Evolutionary conservation across 2,113 vertebrate species (phyloP).

Genomic region (Anoura caudifer): DNA sequence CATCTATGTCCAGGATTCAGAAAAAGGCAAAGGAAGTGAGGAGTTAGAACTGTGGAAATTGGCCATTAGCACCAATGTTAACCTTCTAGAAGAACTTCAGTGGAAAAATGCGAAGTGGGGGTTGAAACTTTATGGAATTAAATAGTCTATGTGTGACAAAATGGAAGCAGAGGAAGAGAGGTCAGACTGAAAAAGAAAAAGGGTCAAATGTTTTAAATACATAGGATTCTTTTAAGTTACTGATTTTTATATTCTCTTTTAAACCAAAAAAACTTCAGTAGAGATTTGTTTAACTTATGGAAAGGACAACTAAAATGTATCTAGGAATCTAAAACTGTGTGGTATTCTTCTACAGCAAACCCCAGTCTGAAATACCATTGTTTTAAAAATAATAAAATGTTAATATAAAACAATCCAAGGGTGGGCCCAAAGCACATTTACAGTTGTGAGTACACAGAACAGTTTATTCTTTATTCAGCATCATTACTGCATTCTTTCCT

Average conservation of each 20-base stretch:
- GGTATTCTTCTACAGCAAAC: background rate
- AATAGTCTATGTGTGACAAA: background rate
- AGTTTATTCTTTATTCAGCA: background rate
- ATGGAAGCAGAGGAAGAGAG: background rate
- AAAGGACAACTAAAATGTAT: background rate
- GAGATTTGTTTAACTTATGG: background rate
- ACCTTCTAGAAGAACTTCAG: background rate
- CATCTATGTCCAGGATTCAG: background rate
- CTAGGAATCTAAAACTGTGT: background rate
- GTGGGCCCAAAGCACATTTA: background rate
- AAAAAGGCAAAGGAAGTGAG: background rate
- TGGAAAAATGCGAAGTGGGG: background rate
- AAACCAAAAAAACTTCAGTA: background rate
- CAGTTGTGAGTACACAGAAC: background rate
- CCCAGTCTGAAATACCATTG: background rate
- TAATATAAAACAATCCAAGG: background rate
- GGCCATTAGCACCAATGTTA: background rate
- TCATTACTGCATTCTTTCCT: background rate
- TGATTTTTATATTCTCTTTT: conserved; percentile 8
- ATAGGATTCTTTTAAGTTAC: background rate
- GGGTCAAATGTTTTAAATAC: background rate
- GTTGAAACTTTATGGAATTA: background rate
- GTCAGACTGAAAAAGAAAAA: background rate
- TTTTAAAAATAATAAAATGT: background rate
- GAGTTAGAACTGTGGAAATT: background rate